phyloP scores from a whole-genome alignment of 2,113 vertebrate genomes.

The mouse (Mus musculus) region DNA sequence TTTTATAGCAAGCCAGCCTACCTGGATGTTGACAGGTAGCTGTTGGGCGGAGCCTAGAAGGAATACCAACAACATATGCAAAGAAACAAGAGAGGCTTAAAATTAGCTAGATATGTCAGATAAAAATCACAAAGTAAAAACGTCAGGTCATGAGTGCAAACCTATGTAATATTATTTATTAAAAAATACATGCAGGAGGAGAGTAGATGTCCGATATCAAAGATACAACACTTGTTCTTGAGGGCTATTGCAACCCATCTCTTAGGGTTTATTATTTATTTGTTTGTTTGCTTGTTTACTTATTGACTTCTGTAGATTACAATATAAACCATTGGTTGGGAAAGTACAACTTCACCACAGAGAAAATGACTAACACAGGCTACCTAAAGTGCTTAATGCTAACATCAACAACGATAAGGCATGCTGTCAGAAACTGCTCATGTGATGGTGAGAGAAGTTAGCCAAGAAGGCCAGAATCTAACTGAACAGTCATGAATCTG shows the following conservation, averaged over 20 bases:
- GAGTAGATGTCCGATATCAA: not conserved
- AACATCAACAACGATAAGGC: not conserved
- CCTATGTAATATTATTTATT: not conserved
- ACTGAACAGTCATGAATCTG: not conserved
- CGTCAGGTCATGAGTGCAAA: not conserved
- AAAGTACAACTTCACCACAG: not conserved
- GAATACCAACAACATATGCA: too few species aligned
- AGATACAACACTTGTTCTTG: not conserved
- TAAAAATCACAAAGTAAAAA: not conserved
- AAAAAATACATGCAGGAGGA: not conserved
- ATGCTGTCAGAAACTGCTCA: not conserved
- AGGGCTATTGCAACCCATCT: not conserved
- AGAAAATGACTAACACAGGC: not conserved
- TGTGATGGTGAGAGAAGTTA: not conserved
- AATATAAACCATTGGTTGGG: accelerated
- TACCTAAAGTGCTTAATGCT: not conserved
- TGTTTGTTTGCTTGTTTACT: not conserved
- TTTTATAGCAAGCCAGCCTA: too few species aligned
- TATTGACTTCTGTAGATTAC: not conserved
- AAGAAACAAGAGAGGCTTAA: too few species aligned
- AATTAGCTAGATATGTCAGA: not conserved
- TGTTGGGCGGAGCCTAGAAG: too few species aligned
- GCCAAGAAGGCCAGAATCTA: not conserved
- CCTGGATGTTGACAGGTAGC: too few species aligned
- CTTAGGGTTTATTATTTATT: not conserved